Evolutionary conservation across 2,113 vertebrate species (phyloP), one percentile per base, ranked within the genome.

Genomic region (Phrynocephalus versicolor): DNA sequence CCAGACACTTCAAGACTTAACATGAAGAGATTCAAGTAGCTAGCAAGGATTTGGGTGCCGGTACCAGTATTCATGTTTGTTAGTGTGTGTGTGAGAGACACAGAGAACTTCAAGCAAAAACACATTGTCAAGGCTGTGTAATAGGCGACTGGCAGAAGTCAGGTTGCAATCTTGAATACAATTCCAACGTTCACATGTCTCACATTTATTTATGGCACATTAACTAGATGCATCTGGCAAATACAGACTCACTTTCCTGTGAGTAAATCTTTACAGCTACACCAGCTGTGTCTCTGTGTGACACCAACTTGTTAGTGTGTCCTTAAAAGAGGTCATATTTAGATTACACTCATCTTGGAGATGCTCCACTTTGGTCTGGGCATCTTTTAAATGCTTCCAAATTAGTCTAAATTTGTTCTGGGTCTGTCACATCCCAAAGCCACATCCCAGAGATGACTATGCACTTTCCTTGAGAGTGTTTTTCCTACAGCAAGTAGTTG

Each of bases 1-100:
- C 71, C 45, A 74, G 81, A 90, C 13, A 8, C 6, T 37, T 78
- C 55, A 23, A 16, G 33, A 83, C 51, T 27, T 73, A 79, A 0
- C 3, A 41, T 41, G 6, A 78, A 72, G 8, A 79, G 13, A 83
- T 60, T 90, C 79, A 90, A 74, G 25, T 9, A n/a, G 64, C 27
- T 30, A 21, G 0, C n/a, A 57, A 85, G 89, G 82, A 84, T 0
- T 57, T 18, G 84, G 1, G 1, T 57, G 27, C 57, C 88, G 71
- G 6, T 71, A 41, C 69, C n/a, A 62, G n/a, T 37, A 16, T 82
- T 55, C 73, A 0, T 30, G 2, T 9, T 71, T 14, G 25, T 83
- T 41, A 75, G 1, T 23, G 21, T 30, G 64, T 7, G 0, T 72
- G 55, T 51, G 45, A 51, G 45, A 51, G 45, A 51, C 5, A 51